These are phyloP conservation scores for Scylla paramamosain DNA, from an alignment of 1,140 invertebrate genomes.

Conservation along the genomic window DNA sequence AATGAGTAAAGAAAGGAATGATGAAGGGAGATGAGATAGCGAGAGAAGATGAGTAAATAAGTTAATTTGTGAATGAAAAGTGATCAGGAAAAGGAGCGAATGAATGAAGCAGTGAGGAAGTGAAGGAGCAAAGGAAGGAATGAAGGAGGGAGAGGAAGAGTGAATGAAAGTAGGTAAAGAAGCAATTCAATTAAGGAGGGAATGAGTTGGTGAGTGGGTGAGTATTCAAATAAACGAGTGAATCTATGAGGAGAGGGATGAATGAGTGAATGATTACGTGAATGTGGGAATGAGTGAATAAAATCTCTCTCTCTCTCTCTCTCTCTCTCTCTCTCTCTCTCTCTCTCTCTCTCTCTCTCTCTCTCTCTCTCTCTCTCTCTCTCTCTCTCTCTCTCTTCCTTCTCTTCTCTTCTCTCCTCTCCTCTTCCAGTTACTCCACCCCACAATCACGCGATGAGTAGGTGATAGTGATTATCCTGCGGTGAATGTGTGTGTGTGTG, in stretches of 20 bases:
- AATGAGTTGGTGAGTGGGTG: neutral
- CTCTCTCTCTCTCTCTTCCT: neutral
- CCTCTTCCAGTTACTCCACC: neutral
- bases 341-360: neutral
- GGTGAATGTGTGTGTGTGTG: constrained; percentile 36
- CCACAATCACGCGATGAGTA: neutral
- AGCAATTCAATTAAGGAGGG: no score
- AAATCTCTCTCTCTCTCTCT: neutral
- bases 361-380: neutral
- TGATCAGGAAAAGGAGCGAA: no score
- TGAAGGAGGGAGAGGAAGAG: neutral
- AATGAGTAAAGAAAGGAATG: no score
- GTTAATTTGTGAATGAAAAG: no score
- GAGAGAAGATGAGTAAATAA: no score
- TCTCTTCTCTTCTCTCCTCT: neutral
- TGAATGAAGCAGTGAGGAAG: no score
- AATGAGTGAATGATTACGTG: neutral
- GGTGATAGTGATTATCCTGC: neutral
- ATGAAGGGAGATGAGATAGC: no score
- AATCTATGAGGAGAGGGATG: neutral
- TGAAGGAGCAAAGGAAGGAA: no score
- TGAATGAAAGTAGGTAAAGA: neutral
- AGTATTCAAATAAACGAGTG: neutral
- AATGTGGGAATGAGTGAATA: neutral
- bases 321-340: neutral